phyloP scores from a whole-genome alignment of 1,140 invertebrate species.

The Drosophila saltans region DNA sequence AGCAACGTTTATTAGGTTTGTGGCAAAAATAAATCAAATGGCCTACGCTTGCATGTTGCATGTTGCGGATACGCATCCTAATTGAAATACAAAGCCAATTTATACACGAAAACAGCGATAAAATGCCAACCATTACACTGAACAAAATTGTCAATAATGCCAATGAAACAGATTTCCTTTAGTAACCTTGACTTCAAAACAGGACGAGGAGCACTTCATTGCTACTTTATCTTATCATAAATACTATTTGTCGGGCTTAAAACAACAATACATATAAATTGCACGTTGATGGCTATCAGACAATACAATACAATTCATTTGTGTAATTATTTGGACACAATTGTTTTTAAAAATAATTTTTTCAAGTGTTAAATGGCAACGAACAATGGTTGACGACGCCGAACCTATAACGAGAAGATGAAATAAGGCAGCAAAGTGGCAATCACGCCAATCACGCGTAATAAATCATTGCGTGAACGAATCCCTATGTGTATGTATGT shows the following conservation, averaged over 20 bases:
- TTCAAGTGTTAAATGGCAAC: background rate
- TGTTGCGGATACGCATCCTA: conserved; percentile 41
- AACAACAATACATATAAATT: too few relatives aligned
- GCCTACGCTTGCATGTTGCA: conserved; percentile 38
- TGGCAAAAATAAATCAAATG: conserved; percentile 42
- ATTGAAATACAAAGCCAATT: conserved; percentile 80
- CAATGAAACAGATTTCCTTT: too few relatives aligned
- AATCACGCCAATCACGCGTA: conserved; percentile 80
- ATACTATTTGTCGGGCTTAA: too few relatives aligned
- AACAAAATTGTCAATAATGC: background rate
- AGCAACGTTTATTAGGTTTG: conserved; percentile 14
- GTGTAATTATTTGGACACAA: too few relatives aligned
- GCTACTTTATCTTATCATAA: too few relatives aligned
- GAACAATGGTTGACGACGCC: conserved; percentile 7
- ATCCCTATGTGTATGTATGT: conserved; percentile 25
- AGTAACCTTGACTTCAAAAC: too few relatives aligned
- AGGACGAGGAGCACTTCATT: too few relatives aligned
- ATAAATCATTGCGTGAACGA: conserved; percentile 77
- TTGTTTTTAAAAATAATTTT: background rate
- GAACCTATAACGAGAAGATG: conserved; percentile 36
- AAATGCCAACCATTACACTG: conserved; percentile 39
- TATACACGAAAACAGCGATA: conserved; percentile 61
- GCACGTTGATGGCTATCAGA: too few relatives aligned
- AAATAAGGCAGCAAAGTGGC: conserved; percentile 76
- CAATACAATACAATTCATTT: too few relatives aligned